Evolutionary conservation across 1,140 invertebrate genomes (phyloP).

Genomic region (Cyphomyrmex costatus): DNA sequence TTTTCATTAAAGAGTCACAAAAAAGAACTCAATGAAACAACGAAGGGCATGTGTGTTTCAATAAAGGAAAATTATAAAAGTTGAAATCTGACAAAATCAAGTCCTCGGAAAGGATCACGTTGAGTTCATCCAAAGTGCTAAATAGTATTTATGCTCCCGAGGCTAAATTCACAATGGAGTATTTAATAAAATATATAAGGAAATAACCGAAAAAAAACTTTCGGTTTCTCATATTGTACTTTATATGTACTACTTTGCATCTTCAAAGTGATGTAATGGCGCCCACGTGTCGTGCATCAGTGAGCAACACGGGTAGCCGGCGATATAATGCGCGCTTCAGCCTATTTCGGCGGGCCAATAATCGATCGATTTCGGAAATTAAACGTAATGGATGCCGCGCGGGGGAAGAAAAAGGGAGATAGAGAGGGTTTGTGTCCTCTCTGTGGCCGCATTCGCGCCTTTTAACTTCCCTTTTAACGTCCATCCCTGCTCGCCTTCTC

Average conservation of each 20-base stretch:
- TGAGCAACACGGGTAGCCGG: conserved; percentile 17
- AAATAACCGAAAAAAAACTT: neutral
- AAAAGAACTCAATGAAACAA: neutral
- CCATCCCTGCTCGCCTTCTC: neutral
- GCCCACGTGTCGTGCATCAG: conserved; percentile 34
- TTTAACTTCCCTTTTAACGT: conserved; percentile 42
- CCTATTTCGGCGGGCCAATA: conserved; percentile 55
- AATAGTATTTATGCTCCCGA: neutral
- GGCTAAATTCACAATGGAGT: neutral
- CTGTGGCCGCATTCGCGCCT: conserved; percentile 8
- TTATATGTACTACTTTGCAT: neutral
- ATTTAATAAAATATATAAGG: conserved; percentile 18
- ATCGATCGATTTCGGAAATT: conserved; percentile 71
- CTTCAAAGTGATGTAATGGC: conserved; percentile 33
- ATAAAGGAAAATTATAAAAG: neutral
- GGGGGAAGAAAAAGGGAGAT: neutral
- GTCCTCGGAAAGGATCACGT: neutral
- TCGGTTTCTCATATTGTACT: conserved; percentile 11
- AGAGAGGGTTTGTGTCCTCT: conserved; percentile 15
- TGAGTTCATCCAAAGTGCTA: neutral
- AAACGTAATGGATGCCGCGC: conserved; percentile 61
- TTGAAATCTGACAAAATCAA: neutral
- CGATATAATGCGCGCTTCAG: conserved; percentile 53
- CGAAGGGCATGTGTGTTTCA: neutral
- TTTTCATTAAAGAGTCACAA: neutral